Conservation (phyloP, 2,797 vertebrate species). For the Darevskia mixta region DNA sequence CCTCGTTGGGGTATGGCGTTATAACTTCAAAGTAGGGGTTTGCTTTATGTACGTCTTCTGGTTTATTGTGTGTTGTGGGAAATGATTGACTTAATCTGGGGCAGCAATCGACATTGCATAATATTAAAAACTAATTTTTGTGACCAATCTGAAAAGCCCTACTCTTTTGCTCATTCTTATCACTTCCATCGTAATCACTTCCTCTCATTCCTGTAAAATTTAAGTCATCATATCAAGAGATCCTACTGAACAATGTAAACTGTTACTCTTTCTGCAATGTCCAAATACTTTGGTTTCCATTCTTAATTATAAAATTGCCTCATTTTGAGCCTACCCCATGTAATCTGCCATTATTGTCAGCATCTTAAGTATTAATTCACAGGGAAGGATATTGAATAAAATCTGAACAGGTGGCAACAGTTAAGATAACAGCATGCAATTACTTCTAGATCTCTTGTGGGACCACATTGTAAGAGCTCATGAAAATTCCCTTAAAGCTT, state of each 20-base stretch:
- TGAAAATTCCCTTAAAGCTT: constrained; percentile 32
- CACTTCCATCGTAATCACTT: background rate
- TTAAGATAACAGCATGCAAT: background rate
- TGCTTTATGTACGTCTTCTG: background rate
- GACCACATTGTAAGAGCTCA: constrained; percentile 3
- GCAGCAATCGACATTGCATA: background rate
- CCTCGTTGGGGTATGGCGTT: background rate
- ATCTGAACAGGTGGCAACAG: background rate
- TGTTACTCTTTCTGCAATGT: background rate
- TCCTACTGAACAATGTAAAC: background rate
- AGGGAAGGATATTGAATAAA: background rate
- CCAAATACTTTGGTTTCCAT: background rate
- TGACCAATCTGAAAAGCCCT: background rate
- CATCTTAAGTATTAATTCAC: background rate
- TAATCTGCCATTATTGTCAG: background rate
- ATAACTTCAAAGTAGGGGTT: background rate
- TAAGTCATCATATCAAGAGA: background rate
- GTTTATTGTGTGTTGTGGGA: background rate
- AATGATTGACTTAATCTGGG: background rate
- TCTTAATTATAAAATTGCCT: background rate
- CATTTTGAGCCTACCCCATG: background rate
- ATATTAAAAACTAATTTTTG: background rate
- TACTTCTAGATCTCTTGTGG: constrained; percentile 13
- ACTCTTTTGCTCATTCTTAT: background rate
- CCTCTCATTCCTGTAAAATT: fast-evolving